Percentiles rank a stretch among this genome's conserved stretches.
Evolutionary conservation across 2,888 invertebrate species (phyloP).

Genomic region (Caenorhabditis plicata): DNA sequence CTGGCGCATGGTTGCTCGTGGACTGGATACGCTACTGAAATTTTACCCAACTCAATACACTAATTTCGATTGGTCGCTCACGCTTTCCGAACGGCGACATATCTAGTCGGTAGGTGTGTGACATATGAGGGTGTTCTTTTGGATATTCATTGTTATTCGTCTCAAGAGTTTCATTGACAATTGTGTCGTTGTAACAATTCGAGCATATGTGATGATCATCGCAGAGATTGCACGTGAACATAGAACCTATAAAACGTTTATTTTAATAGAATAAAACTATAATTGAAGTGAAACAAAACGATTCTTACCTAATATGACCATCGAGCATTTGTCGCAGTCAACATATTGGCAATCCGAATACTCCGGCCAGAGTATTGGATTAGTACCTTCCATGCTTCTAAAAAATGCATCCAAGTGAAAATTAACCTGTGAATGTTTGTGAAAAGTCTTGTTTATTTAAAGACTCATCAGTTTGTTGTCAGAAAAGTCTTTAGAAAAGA

Average conservation of each 20-base stretch:
- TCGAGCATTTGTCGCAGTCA: conserved; percentile 25
- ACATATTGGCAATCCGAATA: conserved; percentile 31
- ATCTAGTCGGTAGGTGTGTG: conserved; percentile 29
- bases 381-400: conserved; percentile 14
- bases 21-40: conserved; percentile 38
- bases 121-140: conserved; percentile 30
- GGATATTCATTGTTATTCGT: conserved; percentile 13
- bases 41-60: too few relatives aligned
- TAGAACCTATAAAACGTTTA: conserved; percentile 31
- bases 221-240: conserved; percentile 35
- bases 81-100: conserved; percentile 37
- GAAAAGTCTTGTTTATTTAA: too few relatives aligned
- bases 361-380: conserved; percentile 33
- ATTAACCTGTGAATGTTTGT: too few relatives aligned
- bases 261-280: not conserved
- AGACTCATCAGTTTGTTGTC: too few relatives aligned
- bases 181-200: conserved; percentile 27
- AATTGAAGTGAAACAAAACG: not conserved
- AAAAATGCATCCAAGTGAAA: not conserved
- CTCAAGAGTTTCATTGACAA: conserved; percentile 27
- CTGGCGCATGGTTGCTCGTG: conserved; percentile 34
- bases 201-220: conserved; percentile 30
- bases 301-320: conserved; percentile 19
- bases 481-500: too few relatives aligned
- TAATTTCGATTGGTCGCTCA: too few relatives aligned